These are phyloP conservation scores for Pogonocherus hispidulus DNA, from an alignment of 2,888 invertebrate genomes.

Conservation along the genomic window DNA sequence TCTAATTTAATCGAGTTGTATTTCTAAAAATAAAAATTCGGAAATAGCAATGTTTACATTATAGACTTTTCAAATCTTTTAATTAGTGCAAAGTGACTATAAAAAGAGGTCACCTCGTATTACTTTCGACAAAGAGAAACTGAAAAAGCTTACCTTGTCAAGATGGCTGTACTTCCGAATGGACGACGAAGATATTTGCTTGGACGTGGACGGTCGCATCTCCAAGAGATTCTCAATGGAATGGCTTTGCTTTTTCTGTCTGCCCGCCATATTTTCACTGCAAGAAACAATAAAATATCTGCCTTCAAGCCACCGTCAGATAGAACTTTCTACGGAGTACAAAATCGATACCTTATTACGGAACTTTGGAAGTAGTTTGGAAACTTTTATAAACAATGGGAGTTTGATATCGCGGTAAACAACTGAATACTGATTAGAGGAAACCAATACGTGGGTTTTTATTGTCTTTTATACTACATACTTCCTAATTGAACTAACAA, in stretches of 20 bases:
- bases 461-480: conserved; percentile 16
- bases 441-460: conserved; percentile 36
- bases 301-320: conserved; percentile 49
- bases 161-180: conserved; percentile 60
- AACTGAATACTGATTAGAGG: conserved; percentile 63
- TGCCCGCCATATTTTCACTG: conserved; percentile 62
- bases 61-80: too few species aligned
- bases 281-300: conserved; percentile 59
- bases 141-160: conserved; percentile 67
- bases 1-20: too few species aligned
- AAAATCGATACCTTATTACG: conserved; percentile 67
- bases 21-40: too few species aligned
- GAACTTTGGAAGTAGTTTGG: conserved; percentile 63
- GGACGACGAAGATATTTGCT: conserved; percentile 45
- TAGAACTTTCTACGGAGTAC: conserved; percentile 32
- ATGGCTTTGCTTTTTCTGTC: conserved; percentile 70
- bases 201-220: conserved; percentile 67
- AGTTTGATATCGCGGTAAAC: conserved; percentile 65
- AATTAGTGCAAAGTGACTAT: too few species aligned
- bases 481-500: background rate
- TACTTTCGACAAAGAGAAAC: too few species aligned
- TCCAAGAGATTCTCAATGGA: conserved; percentile 72
- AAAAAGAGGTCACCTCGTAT: too few species aligned
- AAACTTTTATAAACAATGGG: conserved; percentile 67
- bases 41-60: too few species aligned